Evolutionary conservation across 2,113 vertebrate genomes (phyloP), one percentile per base, ranked within the genome.

Genomic region (Thoracochromis brauschi): DNA sequence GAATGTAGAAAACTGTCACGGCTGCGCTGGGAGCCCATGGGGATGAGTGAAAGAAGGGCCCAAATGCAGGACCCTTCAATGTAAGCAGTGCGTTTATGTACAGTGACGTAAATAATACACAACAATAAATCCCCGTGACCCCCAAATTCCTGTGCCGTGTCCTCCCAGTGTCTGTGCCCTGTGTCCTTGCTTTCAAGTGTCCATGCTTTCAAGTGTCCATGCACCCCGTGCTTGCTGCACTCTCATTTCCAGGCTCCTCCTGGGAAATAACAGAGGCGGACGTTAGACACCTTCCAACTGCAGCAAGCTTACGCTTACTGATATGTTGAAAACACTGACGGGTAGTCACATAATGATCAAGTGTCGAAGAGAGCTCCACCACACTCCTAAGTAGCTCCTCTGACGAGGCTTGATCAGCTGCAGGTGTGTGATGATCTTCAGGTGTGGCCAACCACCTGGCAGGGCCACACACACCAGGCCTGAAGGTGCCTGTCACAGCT

Each of bases 91-190:
- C 0, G 2, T 29, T 57, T 57, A 57, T 57, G 7, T 57, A 57
- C 54, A 57, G 54, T 57, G 7, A 57, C 0, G 4, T 29, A 57
- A 29, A 57, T 57, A 57, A 57, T 29, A 29, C 55, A 57, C 55
- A 57, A 57, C 55, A 57, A 57, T 57, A 57, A 57, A 57, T 57
- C 55, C 0, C 24, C 0, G 1, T 24, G 53, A 2, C 9, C 0
- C 53, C n/a, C n/a, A 54, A n/a, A 54, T 2, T 54, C 53, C 53
- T 1, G 0, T 57, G 12, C 54, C 2, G 2, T 26, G 53, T 24
- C 54, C 21, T 57, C 24, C 24, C 54, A 26, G 12, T 57, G 54
- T 57, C 54, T 8, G 1, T 57, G 54, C 54, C 54, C 9, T 54
- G n/a, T 21, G 19, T 11, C 51, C 55, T 57, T 0, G 1, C 24